Evolutionary conservation across 2,797 vertebrate genomes (phyloP).

Genomic region (Sebastes iracundus): DNA sequence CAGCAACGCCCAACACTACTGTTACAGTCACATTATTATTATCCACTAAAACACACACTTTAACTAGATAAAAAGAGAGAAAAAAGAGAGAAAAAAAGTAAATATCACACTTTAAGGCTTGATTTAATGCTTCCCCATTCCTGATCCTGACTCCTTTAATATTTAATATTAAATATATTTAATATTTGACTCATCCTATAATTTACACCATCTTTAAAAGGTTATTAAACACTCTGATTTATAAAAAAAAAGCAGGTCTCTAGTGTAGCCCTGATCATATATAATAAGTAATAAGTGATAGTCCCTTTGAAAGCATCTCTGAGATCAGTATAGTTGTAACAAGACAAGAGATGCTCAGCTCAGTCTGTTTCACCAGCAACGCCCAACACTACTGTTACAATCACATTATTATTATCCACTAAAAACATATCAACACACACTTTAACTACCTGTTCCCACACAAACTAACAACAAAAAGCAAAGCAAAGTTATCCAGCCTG

Average conservation of each 20-base stretch:
- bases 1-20: constrained; percentile 70
- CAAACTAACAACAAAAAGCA: not conserved
- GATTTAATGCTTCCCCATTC: no score
- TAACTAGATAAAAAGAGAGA: not conserved
- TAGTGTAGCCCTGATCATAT: not conserved
- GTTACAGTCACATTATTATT: constrained; percentile 23
- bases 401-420: not conserved
- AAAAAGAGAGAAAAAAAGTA: no score
- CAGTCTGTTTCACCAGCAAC: constrained; percentile 51
- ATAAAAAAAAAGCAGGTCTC: not conserved
- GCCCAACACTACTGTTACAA: constrained; percentile 57
- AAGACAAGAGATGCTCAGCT: constrained; percentile 22
- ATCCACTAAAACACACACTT: not conserved
- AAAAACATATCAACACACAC: not conserved
- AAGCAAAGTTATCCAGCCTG: constrained; percentile 50
- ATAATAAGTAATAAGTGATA: not conserved
- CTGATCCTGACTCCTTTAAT: no score
- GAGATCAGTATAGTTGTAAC: constrained; percentile 7
- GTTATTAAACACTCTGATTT: not conserved
- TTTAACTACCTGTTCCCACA: constrained; percentile 37
- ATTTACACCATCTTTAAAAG: not conserved
- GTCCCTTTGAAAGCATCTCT: not conserved
- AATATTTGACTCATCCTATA: no score
- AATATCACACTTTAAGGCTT: no score
- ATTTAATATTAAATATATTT: no score